These are phyloP conservation scores for Albula goreensis DNA, from an alignment of 2,113 vertebrate genomes.

Conservation along the genomic window DNA sequence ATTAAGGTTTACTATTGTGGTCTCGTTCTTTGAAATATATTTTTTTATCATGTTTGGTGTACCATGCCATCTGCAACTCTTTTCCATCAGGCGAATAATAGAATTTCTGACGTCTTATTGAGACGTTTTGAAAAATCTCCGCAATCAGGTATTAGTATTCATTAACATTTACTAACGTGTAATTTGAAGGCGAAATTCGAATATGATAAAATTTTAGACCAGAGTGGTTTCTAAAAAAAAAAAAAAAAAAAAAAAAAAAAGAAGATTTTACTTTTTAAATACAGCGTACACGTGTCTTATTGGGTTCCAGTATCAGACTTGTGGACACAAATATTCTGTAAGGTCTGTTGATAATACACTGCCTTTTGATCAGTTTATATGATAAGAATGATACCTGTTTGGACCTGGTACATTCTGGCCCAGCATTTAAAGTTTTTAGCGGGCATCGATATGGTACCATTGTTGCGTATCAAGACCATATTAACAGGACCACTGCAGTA, in stretches of 20 bases:
- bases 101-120: neutral
- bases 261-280: neutral
- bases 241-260: neutral
- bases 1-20: neutral
- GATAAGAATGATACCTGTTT: neutral
- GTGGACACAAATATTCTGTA: neutral
- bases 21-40: neutral
- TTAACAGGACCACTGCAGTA: neutral
- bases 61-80: neutral
- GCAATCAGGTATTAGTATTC: too few relatives aligned
- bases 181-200: too few relatives aligned
- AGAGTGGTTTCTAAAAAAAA: too few relatives aligned
- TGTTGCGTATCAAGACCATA: neutral
- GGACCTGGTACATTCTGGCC: neutral
- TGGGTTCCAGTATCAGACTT: neutral
- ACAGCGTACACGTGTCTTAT: neutral
- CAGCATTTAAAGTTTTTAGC: neutral
- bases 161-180: too few relatives aligned
- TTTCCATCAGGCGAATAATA: neutral
- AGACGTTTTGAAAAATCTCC: too few relatives aligned
- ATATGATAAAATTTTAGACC: too few relatives aligned
- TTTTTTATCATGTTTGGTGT: neutral
- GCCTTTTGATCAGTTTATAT: neutral
- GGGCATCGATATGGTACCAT: too few relatives aligned
- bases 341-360: neutral